These are phyloP conservation scores for Bombyx mandarina DNA, from an alignment of 1,140 invertebrate species.

Conservation along the genomic window DNA sequence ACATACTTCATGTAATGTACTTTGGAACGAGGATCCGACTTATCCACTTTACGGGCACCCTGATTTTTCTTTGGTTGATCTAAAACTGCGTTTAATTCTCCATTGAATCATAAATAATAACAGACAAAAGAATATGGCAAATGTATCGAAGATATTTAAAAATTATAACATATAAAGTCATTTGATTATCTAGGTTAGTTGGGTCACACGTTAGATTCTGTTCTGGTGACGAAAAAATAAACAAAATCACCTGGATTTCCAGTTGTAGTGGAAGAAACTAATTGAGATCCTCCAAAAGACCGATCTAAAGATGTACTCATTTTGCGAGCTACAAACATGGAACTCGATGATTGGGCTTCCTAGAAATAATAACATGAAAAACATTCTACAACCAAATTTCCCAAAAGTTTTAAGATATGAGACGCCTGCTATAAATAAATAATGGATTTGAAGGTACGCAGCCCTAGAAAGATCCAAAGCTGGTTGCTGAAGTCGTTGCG, in stretches of 20 bases:
- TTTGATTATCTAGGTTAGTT: too few species aligned
- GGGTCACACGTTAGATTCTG: too few species aligned
- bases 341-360: constrained; percentile 37
- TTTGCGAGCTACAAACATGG: constrained; percentile 20
- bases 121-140: too few species aligned
- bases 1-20: constrained; percentile 77
- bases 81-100: background rate
- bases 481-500: too few species aligned
- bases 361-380: constrained; percentile 8
- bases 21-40: constrained; percentile 47
- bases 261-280: constrained; percentile 36
- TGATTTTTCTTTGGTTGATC: constrained; percentile 8
- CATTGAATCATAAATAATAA: too few species aligned
- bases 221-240: background rate
- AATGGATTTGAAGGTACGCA: too few species aligned
- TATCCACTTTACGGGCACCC: constrained; percentile 43
- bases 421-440: too few species aligned
- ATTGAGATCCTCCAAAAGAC: constrained; percentile 22
- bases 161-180: too few species aligned
- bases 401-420: too few species aligned
- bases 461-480: too few species aligned
- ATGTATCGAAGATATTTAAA: too few species aligned
- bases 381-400: too few species aligned
- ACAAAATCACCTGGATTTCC: constrained; percentile 6
- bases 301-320: constrained; percentile 26